Percentiles rank a stretch among this genome's conserved stretches.
Evolutionary conservation across 2,888 invertebrate species (phyloP).

Genomic region (Dolomedes plantarius): DNA sequence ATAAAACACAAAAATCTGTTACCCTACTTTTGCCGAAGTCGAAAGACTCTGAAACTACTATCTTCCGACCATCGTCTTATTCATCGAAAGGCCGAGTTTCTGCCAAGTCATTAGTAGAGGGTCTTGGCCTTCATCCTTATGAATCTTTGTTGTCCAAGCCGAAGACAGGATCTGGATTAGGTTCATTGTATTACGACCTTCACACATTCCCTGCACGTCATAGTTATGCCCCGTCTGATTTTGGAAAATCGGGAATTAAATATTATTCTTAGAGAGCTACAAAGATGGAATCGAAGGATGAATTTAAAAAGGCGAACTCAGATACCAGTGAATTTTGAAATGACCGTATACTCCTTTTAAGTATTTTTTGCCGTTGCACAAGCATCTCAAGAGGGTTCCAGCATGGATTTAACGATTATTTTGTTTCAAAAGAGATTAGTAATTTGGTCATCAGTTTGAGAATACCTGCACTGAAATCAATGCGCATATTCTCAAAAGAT

Average conservation of each 20-base stretch:
- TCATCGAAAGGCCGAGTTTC: background rate
- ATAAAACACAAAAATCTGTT: constrained; percentile 16
- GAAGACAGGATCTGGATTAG: background rate
- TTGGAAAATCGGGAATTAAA: background rate
- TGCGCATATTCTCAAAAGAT: too few relatives aligned
- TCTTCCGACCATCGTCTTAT: constrained; percentile 8
- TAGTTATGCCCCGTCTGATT: background rate
- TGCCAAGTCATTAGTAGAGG: background rate
- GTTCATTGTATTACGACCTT: constrained; percentile 13
- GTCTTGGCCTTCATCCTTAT: constrained; percentile 19
- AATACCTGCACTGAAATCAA: too few relatives aligned
- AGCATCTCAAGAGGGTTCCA: too few relatives aligned
- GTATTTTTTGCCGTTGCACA: too few relatives aligned
- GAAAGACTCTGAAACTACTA: background rate
- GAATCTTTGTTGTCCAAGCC: constrained; percentile 29
- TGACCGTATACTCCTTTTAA: too few relatives aligned
- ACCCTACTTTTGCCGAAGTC: constrained; percentile 33
- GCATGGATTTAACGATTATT: too few relatives aligned
- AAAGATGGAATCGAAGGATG: too few relatives aligned
- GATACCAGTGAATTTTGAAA: too few relatives aligned
- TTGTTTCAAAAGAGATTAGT: too few relatives aligned
- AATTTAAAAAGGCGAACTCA: too few relatives aligned
- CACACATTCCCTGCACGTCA: background rate
- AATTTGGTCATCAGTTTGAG: too few relatives aligned
- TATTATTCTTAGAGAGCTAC: too few relatives aligned